Conservation (phyloP, 1,140 invertebrate genomes). For the Cotesia glomerata region DNA sequence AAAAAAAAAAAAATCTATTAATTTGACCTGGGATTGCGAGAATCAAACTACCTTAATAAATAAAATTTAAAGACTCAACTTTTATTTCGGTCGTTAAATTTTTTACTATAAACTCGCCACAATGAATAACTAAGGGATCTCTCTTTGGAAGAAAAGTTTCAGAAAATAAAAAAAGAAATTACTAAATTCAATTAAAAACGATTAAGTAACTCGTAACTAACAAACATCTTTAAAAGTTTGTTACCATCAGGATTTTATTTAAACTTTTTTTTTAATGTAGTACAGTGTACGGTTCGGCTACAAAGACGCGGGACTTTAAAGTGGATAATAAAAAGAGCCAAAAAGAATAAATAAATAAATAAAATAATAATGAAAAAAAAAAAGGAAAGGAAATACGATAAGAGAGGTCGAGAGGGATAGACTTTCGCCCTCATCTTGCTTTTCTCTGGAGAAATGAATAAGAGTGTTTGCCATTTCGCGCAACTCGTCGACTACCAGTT, state of each 20-base stretch:
- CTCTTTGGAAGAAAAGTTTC: neutral
- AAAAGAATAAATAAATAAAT: neutral
- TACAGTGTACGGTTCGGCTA: neutral
- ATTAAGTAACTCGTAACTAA: constrained; percentile 28
- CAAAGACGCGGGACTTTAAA: neutral
- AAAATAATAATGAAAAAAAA: constrained; percentile 3
- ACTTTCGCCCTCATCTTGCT: constrained; percentile 17
- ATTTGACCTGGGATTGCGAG: no score
- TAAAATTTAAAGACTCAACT: neutral
- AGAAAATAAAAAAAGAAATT: constrained; percentile 16
- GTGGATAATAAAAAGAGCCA: neutral
- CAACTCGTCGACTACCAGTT: constrained; percentile 17
- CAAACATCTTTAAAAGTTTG: constrained; percentile 23
- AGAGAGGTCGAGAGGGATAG: neutral
- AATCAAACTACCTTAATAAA: neutral
- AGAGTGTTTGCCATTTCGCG: constrained; percentile 24
- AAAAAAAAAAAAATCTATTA: no score
- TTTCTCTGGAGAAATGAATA: constrained; percentile 34
- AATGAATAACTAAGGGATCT: neutral
- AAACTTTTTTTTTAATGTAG: neutral
- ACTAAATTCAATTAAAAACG: constrained; percentile 36
- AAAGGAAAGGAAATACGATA: neutral
- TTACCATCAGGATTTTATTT: neutral
- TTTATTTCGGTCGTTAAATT: neutral
- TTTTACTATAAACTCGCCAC: neutral